Base-by-base conservation (phyloP, 2,113 vertebrate species). In the Nestor notabilis region DNA sequence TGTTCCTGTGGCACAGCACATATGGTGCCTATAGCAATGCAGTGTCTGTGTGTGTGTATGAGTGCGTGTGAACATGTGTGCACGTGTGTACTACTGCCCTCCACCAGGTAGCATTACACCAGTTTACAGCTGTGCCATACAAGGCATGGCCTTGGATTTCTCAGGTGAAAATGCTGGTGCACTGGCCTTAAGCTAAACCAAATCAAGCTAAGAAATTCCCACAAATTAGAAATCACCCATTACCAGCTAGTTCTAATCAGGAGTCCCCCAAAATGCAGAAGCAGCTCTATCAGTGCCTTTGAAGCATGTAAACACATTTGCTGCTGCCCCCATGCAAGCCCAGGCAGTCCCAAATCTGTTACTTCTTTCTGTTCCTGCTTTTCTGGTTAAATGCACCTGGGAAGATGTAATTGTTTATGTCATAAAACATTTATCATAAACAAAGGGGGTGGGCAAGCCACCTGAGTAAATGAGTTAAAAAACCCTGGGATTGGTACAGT, bases 341-440 rank as follows among this genome's bases (percentile, higher is more conserved):
- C 87, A 93, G 92, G 89, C 96, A 95, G 90, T 96, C 92, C 83
- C 47, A 65, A 83, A 74, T 78, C 97, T 95, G 85, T 79, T 97
- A 89, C 91, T 94, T 93, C 41, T 95, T 82, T 96, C 86, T 97
- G 80, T 95, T 97, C 90, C 89, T 97, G 95, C 94, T 97, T 93
- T 97, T 93, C 97, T 95, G 94, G 96, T 97, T 97, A 95, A 97
- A 95, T 95, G 91, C 96, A 97, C 94, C 95, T 93, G 95, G 96
- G 96, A 97, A 92, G 91, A 92, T 93, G 61, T 96, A 97, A 95
- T 93, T 97, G 96, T 95, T 96, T 94, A 80, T 95, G 78, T 91
- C 37, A 69, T 95, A 87, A 97, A 97, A 87, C 92, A 87, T 93
- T 88, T 72, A 92, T 95, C 89, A 92, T 92, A 91, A 97, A 96